phyloP scores from a whole-genome alignment of 2,797 vertebrate genomes.

The Falco peregrinus region DNA sequence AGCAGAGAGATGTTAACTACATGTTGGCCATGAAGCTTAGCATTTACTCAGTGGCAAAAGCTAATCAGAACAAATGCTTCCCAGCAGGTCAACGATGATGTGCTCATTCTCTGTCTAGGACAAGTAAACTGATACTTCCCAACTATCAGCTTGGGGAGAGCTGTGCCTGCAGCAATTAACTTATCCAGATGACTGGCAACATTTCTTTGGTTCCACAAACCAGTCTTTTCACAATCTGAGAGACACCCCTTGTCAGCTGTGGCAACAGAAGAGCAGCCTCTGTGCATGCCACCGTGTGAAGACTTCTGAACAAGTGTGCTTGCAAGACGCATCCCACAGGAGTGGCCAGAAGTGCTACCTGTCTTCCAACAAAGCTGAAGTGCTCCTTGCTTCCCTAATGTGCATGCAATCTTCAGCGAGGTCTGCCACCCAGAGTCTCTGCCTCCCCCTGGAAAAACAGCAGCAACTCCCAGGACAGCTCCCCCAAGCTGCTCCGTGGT shows the following conservation, averaged over 20 bases:
- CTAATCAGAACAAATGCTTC: rapidly evolving
- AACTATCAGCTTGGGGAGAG: background rate
- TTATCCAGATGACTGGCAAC: background rate
- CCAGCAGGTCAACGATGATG: rapidly evolving
- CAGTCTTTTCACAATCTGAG: background rate
- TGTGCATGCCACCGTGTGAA: rapidly evolving
- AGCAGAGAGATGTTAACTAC: background rate
- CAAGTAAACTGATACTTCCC: background rate
- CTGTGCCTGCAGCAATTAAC: background rate
- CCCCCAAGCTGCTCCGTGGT: rapidly evolving
- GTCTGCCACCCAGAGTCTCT: background rate
- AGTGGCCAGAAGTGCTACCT: background rate
- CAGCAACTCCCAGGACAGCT: background rate
- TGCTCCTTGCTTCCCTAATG: background rate
- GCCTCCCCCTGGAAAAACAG: background rate
- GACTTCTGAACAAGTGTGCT: background rate
- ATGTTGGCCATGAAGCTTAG: background rate
- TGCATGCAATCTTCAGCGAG: rapidly evolving
- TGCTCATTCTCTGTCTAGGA: background rate
- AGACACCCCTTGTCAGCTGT: background rate
- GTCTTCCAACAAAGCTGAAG: background rate
- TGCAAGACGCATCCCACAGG: rapidly evolving
- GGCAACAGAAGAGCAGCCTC: background rate
- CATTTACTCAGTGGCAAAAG: background rate
- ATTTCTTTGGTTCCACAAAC: background rate